phyloP scores from a whole-genome alignment of 2,797 vertebrate genomes.

The Hydrolagus colliei region DNA sequence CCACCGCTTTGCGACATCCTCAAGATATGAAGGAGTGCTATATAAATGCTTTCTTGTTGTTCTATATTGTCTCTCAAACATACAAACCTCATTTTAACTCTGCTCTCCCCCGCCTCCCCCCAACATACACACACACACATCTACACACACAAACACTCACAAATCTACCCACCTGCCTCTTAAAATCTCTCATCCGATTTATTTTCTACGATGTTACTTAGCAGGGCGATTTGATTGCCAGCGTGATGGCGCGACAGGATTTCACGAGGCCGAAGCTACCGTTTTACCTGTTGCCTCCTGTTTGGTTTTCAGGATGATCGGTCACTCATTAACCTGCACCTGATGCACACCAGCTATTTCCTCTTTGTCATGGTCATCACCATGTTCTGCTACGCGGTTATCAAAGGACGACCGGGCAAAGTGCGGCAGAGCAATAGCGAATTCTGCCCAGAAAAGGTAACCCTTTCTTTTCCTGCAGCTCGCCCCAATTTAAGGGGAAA shows the following conservation, averaged over 20 bases:
- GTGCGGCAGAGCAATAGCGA: constrained; percentile 79
- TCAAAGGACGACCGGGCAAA: constrained; percentile 92
- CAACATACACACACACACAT: too few species aligned
- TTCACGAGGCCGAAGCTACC: background rate
- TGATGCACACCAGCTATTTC: constrained; percentile 99
- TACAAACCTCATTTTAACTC: too few species aligned
- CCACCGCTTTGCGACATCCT: too few species aligned
- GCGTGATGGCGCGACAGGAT: background rate
- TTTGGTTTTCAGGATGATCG: constrained; percentile 76
- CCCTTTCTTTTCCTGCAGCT: constrained; percentile 32
- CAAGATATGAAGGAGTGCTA: too few species aligned
- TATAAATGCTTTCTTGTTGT: too few species aligned
- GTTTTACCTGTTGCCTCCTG: background rate
- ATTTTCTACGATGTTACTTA: too few species aligned
- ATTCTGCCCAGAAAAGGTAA: constrained; percentile 91
- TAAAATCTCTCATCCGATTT: too few species aligned
- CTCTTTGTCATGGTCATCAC: constrained; percentile 99
- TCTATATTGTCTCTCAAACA: too few species aligned
- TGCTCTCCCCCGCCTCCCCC: too few species aligned
- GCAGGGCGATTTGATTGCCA: too few species aligned
- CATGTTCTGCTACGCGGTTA: constrained; percentile 98
- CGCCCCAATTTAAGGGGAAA: constrained; percentile 26
- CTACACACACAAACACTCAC: too few species aligned
- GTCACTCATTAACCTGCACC: constrained; percentile 94
- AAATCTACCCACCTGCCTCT: too few species aligned